phyloP scores from a whole-genome alignment of 1,140 invertebrate species.

The Drosophila kikkawai region DNA sequence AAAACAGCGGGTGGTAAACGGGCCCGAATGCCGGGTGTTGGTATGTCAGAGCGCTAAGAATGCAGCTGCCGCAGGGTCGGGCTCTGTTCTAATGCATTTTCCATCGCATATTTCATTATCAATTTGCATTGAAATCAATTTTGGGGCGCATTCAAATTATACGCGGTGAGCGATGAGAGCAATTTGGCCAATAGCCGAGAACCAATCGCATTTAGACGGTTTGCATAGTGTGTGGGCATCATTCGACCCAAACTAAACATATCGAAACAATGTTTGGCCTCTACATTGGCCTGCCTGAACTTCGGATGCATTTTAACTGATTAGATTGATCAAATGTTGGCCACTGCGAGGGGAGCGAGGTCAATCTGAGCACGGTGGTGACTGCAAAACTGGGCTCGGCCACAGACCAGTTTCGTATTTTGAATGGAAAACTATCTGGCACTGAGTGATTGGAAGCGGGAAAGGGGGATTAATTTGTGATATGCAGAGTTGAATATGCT shows the following conservation, averaged over 20 bases:
- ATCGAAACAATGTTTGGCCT: constrained; percentile 16
- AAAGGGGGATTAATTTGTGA: too few species aligned
- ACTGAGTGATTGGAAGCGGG: constrained; percentile 4
- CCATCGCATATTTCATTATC: constrained; percentile 48
- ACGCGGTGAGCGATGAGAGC: constrained; percentile 2
- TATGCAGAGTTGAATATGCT: background rate
- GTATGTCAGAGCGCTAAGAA: constrained; percentile 28
- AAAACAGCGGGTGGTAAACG: constrained; percentile 7
- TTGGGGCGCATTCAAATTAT: constrained; percentile 3
- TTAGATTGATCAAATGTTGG: constrained; percentile 39
- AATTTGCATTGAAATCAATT: constrained; percentile 47
- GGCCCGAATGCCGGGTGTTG: constrained; percentile 7
- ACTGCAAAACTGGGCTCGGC: background rate
- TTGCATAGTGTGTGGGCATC: constrained; percentile 46
- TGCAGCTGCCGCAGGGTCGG: background rate
- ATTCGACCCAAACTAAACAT: constrained; percentile 33
- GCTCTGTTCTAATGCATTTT: constrained; percentile 28
- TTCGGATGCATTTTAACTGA: constrained; percentile 41
- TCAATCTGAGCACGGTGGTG: background rate
- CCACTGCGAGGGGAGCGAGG: background rate
- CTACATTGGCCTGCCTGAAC: background rate
- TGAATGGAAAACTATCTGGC: constrained; percentile 1
- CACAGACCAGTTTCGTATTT: constrained; percentile 8
- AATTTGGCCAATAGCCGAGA: constrained; percentile 26
- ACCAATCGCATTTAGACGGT: constrained; percentile 39